Percentiles rank a stretch among this genome's conserved stretches.
phyloP scores from a whole-genome alignment of 2,797 vertebrate species.

The Atherinosoma microstoma region DNA sequence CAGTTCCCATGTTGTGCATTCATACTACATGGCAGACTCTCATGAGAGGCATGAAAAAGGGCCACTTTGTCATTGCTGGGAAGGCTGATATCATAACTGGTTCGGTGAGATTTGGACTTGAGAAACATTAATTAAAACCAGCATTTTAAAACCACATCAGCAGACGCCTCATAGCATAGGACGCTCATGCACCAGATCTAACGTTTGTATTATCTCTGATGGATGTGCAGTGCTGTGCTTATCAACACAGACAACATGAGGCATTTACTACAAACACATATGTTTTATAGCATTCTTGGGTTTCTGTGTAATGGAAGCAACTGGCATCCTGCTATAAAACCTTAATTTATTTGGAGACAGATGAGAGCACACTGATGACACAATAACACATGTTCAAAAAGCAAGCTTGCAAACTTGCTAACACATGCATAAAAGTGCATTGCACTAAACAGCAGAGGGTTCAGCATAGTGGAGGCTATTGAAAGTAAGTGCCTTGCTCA shows the following conservation, averaged over 20 bases:
- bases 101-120: background rate
- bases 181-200: conserved; percentile 17
- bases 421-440: conserved; percentile 11
- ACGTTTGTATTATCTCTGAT: conserved; percentile 45
- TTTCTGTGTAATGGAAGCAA: conserved; percentile 65
- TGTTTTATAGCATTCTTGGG: conserved; percentile 67
- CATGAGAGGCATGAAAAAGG: background rate
- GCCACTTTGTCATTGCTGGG: background rate
- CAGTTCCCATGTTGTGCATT: background rate
- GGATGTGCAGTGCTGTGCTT: conserved; percentile 19
- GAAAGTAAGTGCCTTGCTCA: conserved; percentile 34
- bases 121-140: background rate
- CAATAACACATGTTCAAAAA: conserved; percentile 32
- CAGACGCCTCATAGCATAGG: conserved; percentile 10
- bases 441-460: background rate
- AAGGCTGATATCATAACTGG: background rate
- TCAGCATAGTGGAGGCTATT: background rate
- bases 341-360: conserved; percentile 58
- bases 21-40: background rate
- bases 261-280: conserved; percentile 54
- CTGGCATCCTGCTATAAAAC: conserved; percentile 72
- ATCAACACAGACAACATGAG: conserved; percentile 32
- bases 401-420: conserved; percentile 38
- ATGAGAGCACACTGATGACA: conserved; percentile 19
- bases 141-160: conserved; percentile 17